Percentiles rank a stretch among this genome's conserved stretches.
phyloP scores from a whole-genome alignment of 2,797 vertebrate genomes.

The Lateolabrax maculatus region DNA sequence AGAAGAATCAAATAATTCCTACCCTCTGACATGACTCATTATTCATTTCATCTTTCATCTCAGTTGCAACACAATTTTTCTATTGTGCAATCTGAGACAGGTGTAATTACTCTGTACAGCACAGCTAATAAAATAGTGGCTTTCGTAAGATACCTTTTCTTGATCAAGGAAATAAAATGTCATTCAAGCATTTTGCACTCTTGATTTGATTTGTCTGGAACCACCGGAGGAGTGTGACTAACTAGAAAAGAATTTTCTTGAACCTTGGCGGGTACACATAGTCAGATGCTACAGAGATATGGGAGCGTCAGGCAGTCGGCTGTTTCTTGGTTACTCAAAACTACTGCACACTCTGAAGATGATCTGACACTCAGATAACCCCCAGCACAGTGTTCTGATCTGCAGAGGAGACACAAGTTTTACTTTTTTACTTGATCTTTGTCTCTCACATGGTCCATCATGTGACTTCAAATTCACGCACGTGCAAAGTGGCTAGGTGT shows the following conservation, averaged over 20 bases:
- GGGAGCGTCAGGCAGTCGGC: conserved; percentile 42
- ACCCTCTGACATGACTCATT: not conserved
- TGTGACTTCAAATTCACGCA: conserved; percentile 33
- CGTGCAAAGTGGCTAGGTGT: not conserved
- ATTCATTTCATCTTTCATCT: not conserved
- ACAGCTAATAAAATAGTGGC: not conserved
- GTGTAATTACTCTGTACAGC: not conserved
- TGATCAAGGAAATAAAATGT: not conserved
- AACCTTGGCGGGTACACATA: conserved; percentile 11
- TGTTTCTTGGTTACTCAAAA: conserved; percentile 33
- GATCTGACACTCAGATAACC: conserved; percentile 63
- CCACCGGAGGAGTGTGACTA: conserved; percentile 27
- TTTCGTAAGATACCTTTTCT: too few relatives aligned
- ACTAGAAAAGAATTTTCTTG: conserved; percentile 39
- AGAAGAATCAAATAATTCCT: not conserved
- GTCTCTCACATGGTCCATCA: conserved; percentile 47
- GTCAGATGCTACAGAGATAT: conserved; percentile 70
- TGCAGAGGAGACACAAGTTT: conserved; percentile 7
- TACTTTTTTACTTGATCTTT: conserved; percentile 37
- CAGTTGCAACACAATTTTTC: not conserved
- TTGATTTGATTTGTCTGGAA: not conserved
- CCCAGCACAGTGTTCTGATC: not conserved
- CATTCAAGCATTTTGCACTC: not conserved
- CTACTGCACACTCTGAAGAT: not conserved
- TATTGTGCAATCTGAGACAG: not conserved